Percentiles rank a stretch among this genome's conserved stretches.
Evolutionary conservation across 2,888 invertebrate species (phyloP).

Genomic region (Brachyopa scutellaris): DNA sequence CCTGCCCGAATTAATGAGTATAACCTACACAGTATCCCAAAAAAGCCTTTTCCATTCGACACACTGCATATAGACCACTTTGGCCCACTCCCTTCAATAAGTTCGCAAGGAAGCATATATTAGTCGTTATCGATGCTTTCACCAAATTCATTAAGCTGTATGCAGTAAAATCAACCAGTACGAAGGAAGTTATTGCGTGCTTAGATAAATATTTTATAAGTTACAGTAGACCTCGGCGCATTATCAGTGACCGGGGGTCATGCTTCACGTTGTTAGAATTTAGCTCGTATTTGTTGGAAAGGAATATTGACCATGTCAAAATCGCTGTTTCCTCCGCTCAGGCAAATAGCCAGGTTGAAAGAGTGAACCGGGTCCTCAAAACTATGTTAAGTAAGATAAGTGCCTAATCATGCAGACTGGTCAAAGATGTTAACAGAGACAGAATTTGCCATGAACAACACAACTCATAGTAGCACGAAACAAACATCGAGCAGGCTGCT

Average conservation of each 20-base stretch:
- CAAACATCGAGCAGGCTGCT: too few relatives aligned
- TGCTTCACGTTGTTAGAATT: slow-evolving; percentile 15
- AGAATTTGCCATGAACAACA: slow-evolving; percentile 58
- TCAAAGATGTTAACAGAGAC: too few relatives aligned
- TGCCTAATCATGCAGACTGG: too few relatives aligned
- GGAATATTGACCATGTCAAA: slow-evolving; percentile 56
- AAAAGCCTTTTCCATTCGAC: not conserved
- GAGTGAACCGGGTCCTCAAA: too few relatives aligned
- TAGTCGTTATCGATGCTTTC: slow-evolving; percentile 43
- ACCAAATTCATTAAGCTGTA: slow-evolving; percentile 76
- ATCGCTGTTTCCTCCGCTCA: too few relatives aligned
- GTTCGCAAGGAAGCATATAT: slow-evolving; percentile 73
- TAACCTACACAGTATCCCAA: not conserved
- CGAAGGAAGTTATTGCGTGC: too few relatives aligned
- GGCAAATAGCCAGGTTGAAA: slow-evolving; percentile 50
- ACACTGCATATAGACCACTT: not conserved
- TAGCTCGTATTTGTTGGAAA: slow-evolving; percentile 2
- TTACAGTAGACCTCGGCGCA: slow-evolving; percentile 1
- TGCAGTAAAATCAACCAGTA: slow-evolving; percentile 35
- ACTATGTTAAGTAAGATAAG: slow-evolving; percentile 46
- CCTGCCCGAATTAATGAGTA: not conserved
- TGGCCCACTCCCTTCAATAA: slow-evolving; percentile 1
- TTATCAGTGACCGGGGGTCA: slow-evolving; percentile 7
- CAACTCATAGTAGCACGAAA: slow-evolving; percentile 73
- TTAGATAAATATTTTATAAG: slow-evolving; percentile 21